phyloP scores from a whole-genome alignment of 2,888 invertebrate species.

The Syritta pipiens region DNA sequence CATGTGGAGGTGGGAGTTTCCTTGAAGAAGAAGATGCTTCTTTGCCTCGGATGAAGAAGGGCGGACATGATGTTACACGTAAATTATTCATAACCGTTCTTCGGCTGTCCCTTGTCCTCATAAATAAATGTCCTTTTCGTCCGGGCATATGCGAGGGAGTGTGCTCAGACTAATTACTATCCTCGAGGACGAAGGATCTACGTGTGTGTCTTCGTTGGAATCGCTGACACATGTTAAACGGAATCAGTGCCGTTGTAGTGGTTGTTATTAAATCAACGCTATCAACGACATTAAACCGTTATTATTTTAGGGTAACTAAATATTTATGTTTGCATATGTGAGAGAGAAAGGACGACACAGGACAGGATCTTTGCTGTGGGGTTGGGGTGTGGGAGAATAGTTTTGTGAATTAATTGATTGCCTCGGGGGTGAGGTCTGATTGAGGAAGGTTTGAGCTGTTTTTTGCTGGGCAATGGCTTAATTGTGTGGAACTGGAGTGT shows the following conservation, averaged over 20 bases:
- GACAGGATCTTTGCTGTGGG: not conserved
- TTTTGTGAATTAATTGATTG: slow-evolving; percentile 65
- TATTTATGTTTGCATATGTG: slow-evolving; percentile 76
- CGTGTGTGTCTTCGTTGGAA: slow-evolving; percentile 68
- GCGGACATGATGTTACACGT: slow-evolving; percentile 64
- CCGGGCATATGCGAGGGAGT: not conserved
- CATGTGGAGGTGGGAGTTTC: slow-evolving; percentile 19
- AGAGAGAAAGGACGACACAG: slow-evolving; percentile 26
- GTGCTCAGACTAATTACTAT: slow-evolving; percentile 59
- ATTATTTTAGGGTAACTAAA: slow-evolving; percentile 70
- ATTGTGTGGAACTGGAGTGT: slow-evolving; percentile 51
- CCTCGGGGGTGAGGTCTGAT: slow-evolving; percentile 11
- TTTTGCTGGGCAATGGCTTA: slow-evolving; percentile 53
- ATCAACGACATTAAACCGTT: slow-evolving; percentile 73
- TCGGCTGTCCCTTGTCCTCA: slow-evolving; percentile 57
- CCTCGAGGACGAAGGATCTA: slow-evolving; percentile 11
- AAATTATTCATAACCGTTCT: slow-evolving; percentile 70
- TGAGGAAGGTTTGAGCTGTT: not conserved
- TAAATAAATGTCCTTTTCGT: slow-evolving; percentile 49
- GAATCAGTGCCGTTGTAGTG: slow-evolving; percentile 74
- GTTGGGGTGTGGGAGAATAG: slow-evolving; percentile 21
- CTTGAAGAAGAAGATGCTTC: slow-evolving; percentile 52
- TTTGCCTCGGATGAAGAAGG: slow-evolving; percentile 49
- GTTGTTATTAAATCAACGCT: slow-evolving; percentile 73
- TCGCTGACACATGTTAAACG: slow-evolving; percentile 79